Evolutionary conservation across 2,888 invertebrate genomes (phyloP), one percentile per base, ranked within the genome.

Genomic region (Uropetala carovei): DNA sequence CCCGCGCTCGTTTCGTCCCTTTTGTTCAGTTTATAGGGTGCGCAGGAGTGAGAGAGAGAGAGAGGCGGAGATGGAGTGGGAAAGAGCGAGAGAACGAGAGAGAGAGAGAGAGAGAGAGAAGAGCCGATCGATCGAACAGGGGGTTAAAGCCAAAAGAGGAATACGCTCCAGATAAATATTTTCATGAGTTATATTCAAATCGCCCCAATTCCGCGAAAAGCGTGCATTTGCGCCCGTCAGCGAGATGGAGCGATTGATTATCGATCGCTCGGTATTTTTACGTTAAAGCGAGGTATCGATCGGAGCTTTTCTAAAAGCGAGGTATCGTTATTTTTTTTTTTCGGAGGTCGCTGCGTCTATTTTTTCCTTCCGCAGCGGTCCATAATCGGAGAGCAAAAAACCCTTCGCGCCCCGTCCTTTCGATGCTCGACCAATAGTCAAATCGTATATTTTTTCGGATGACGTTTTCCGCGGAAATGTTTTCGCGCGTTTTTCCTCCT

Each of bases 101-200:
- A n/a, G n/a, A n/a, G n/a, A n/a, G 64, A 64, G 64, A 64, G 64
- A 13, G 64, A 11, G 64, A 13, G 27, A 5, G 83, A 57, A 84
- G n/a, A n/a, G 0, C 60, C 22, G 59, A 27, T 86, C 27, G 86
- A 60, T 60, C 86, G 60, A 27, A 58, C 58, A n/a, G 11, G 83
- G 85, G 59, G 59, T 22, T 64, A 22, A 86, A 64, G 60, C 30
- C 60, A 30, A 64, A 89, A 89, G 89, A 27, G 64, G 30, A 64
- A 64, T 89, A 18, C 64, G 89, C n/a, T 89, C 64, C 89, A 60
- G 89, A 89, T 60, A 89, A 89, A 89, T 89, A 89, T 64, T 89
- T 89, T 89, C 89, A 89, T 60, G 89, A 64, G 60, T 60, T 89
- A 89, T 89, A 89, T 89, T 89, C 89, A 89, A 89, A 89, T 89